phyloP scores from a whole-genome alignment of 2,888 invertebrate genomes.

The Sipha maydis region DNA sequence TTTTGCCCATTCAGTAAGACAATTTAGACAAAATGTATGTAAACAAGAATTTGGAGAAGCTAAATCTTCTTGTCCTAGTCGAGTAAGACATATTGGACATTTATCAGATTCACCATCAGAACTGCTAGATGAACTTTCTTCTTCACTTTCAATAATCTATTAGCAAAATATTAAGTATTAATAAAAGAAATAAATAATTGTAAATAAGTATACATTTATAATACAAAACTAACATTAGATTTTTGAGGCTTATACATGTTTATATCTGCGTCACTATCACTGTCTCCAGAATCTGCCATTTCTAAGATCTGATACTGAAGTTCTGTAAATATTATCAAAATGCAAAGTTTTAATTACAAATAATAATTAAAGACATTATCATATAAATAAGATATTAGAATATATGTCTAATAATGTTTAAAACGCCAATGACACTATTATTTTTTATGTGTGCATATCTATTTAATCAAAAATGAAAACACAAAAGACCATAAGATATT shows the following conservation, averaged over 20 bases:
- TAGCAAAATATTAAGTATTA: background rate
- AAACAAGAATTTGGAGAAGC: constrained; percentile 89
- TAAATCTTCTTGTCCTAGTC: constrained; percentile 81
- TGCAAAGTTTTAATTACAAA: background rate
- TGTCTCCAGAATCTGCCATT: constrained; percentile 52
- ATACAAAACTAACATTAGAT: constrained; percentile 33
- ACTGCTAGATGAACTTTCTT: constrained; percentile 70
- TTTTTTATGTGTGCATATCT: too few relatives aligned
- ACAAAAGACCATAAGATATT: too few relatives aligned
- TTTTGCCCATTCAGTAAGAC: constrained; percentile 93
- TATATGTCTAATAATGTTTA: too few relatives aligned
- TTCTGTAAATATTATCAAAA: constrained; percentile 17
- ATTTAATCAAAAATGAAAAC: too few relatives aligned
- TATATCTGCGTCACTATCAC: constrained; percentile 49
- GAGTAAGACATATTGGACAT: constrained; percentile 89
- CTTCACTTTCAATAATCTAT: constrained; percentile 52
- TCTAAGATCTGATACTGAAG: background rate
- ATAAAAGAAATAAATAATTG: background rate
- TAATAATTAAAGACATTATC: background rate
- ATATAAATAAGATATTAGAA: background rate
- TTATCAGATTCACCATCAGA: constrained; percentile 81
- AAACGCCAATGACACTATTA: too few relatives aligned
- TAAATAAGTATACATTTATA: too few relatives aligned
- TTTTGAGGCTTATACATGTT: background rate
- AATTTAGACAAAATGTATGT: constrained; percentile 89